phyloP scores from a whole-genome alignment of 2,888 invertebrate species.

The Koerneria pararmatus region DNA sequence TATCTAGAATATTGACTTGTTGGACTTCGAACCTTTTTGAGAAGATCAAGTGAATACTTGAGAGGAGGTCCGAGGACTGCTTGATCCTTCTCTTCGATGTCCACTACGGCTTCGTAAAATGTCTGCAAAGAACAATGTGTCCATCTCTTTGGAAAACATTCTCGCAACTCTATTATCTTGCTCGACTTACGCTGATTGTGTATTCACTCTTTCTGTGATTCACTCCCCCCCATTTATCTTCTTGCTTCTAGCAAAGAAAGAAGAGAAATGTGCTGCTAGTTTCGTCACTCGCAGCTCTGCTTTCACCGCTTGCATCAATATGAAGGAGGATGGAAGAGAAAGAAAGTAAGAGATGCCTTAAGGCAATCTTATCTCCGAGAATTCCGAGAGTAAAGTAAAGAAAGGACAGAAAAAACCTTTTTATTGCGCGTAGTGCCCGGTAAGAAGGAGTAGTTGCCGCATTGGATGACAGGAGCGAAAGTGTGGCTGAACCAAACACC shows the following conservation, averaged over 20 bases:
- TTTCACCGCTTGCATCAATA: not conserved
- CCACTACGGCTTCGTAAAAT: constrained; percentile 44
- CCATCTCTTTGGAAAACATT: not conserved
- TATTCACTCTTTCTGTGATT: not conserved
- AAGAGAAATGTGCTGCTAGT: no score
- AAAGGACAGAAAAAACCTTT: constrained; percentile 24
- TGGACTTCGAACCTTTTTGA: constrained; percentile 33
- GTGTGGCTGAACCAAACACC: constrained; percentile 39
- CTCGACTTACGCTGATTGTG: not conserved
- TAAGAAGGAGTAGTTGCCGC: constrained; percentile 44
- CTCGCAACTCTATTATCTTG: not conserved
- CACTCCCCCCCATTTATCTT: not conserved
- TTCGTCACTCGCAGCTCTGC: no score
- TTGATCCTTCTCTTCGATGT: constrained; percentile 50
- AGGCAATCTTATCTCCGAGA: not conserved
- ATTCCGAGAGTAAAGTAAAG: not conserved
- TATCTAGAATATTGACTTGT: not conserved
- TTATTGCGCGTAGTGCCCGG: constrained; percentile 58
- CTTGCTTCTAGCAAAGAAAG: no score
- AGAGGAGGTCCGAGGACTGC: constrained; percentile 47
- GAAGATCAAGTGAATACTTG: constrained; percentile 37
- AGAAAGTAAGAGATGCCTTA: not conserved
- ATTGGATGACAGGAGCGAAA: constrained; percentile 34
- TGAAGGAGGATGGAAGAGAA: not conserved
- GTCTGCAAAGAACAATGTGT: constrained; percentile 28